Evolutionary conservation across 2,113 vertebrate genomes (phyloP), one percentile per base, ranked within the genome.

Genomic region (Oreochromis aureus): DNA sequence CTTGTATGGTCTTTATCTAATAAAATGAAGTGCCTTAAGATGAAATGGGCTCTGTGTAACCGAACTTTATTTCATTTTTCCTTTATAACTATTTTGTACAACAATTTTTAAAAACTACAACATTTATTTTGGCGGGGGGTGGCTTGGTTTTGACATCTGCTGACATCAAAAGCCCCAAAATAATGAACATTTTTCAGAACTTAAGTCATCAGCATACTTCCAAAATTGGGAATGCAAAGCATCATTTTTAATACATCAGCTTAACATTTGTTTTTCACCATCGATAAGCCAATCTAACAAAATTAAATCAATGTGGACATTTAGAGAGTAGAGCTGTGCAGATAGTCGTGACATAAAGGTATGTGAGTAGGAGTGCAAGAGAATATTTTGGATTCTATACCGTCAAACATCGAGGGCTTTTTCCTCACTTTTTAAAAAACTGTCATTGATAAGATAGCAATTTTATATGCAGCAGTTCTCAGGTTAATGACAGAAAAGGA

Each of bases 131-230:
- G 7, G 9, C 2, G 0, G 15, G 6, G 4, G 2, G 2, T 41
- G 9, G 39, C 39, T 41, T 11, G 15, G 6, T 30, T 63, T 63
- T 61, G 9, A 2, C 30, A 63, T 34, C 59, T 36, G 32, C 32
- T 36, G 61, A 66, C 4, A 66, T 66, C 61, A 66, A 32, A n/a
- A 66, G 32, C 34, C 19, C 63, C 11, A 5, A 41, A 36, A 30
- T 59, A 30, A 16, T 59, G 56, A 15, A 59, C 3, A 32, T 32
- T 59, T 59, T 18, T 59, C 27, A 30, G 24, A 16, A 59, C 0
- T 0, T 30, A 16, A 0, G 7, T 32, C 56, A 32, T 32, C 30
- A 32, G 15, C 32, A 18, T 59, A 32, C 0, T 59, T 59, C 58
- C 27, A 7, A 59, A 63, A 41, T 22, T 69, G 19, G 19, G 63